Evolutionary conservation across 2,797 vertebrate species (phyloP), one percentile per base, ranked within the genome.

Genomic region (Alca torda): DNA sequence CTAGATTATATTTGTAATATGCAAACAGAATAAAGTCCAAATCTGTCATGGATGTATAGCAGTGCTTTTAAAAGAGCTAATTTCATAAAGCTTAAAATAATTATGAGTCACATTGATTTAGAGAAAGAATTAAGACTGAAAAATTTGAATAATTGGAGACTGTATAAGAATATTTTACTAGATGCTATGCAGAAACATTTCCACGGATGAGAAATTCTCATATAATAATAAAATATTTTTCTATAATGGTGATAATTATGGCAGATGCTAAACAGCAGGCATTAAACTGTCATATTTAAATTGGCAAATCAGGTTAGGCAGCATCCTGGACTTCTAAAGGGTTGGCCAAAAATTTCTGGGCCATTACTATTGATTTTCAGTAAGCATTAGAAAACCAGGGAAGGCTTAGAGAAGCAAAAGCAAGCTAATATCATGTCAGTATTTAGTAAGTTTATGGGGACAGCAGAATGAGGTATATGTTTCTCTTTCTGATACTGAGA

Each of bases 61-160:
- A 76, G 56, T 46, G 70, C 51, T 95, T 94, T 92, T 79, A 76
- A 84, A 95, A 89, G 60, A 77, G 51, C 81, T 84, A 84, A 94
- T 93, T 95, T 91, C 72, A 79, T 82, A 79, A 82, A 54, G 78
- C 87, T 87, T 93, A 89, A 95, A 97, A 93, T 95, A 96, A 87
- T 93, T 90, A 84, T 81, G 87, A 91, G 87, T 87, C 67, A 63
- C 37, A n/a, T 45, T 74, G 81, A 82, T 89, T 92, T 95, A 89
- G 75, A 84, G 78, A 59, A 95, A 92, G 63, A 95, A 95, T 90
- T 90, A 92, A 91, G 43, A 19, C 59, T 6, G 53, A 86, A 87
- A 82, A 83, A 56, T 92, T 63, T 91, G 61, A 90, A 86, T 95
- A 95, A 90, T 90, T 91, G 61, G 89, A 61, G 61, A 6, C 64